These are phyloP conservation scores for Muricea muricata DNA, from an alignment of 92 coral and sea anemone species.

Conservation along the genomic window DNA sequence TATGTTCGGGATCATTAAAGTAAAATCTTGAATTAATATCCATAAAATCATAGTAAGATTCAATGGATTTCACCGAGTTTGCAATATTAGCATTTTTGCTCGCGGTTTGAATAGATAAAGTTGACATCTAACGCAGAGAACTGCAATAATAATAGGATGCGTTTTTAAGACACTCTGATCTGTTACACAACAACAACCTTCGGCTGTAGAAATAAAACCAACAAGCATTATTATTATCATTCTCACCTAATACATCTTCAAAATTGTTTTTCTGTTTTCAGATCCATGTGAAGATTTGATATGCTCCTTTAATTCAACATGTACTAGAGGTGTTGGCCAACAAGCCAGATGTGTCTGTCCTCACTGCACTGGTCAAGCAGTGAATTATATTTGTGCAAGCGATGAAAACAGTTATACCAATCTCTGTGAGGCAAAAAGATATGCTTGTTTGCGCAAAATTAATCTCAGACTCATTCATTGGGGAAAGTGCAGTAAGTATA, in stretches of 20 bases:
- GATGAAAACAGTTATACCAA: conserved; percentile 81
- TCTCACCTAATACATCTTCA: no score
- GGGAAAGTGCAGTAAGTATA: background rate
- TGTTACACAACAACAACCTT: no score
- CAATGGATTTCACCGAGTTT: no score
- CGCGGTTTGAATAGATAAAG: no score
- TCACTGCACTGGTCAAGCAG: background rate
- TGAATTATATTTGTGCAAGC: conserved; percentile 75
- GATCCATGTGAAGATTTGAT: conserved; percentile 42
- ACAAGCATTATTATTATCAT: background rate
- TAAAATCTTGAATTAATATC: no score
- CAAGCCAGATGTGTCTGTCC: conserved; percentile 73
- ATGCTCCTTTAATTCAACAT: conserved; percentile 58
- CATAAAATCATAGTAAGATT: no score
- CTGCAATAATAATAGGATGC: no score
- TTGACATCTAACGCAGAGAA: no score
- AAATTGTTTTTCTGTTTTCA: background rate
- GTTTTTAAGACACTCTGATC: no score
- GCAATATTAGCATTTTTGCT: no score
- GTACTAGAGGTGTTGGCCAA: conserved; percentile 14
- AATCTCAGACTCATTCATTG: background rate
- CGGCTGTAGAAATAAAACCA: background rate
- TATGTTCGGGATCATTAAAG: no score
- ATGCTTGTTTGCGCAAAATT: background rate
- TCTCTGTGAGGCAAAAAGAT: conserved; percentile 63